Base-by-base conservation (phyloP, 1,140 invertebrate species). In the Drosophila bocqueti region DNA sequence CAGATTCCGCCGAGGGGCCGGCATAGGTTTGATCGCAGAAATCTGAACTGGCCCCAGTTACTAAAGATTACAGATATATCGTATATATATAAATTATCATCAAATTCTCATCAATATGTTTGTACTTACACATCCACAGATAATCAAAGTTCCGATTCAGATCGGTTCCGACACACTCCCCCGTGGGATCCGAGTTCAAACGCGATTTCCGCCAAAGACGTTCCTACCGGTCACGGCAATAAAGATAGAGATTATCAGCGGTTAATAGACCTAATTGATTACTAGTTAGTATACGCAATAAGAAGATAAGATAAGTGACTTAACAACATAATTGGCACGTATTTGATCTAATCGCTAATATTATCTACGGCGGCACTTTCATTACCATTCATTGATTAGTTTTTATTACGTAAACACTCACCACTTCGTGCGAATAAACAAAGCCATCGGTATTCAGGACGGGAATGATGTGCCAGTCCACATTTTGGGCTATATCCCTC, bases 381-480 rank as follows among this genome's bases (percentile, higher is more conserved):
- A 54, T 38, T 54, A 31, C 24, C 67, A 67, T 67, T 68, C 47
- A 69, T 67, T 16, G 36, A 34, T 13, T 10, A 34, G 9, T 16
- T n/a, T 18, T 38, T 13, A 49, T 67, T 63, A 40, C 11, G 16
- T 45, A 36, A 57, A 31, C 36, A 95, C 95, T 29, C 43, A 92
- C 91, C 63, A 13, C 79, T 4, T 92, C 93, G 65, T 95, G 94
- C 4, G 94, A 94, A 91, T 94, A 96, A 31, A 94, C 93, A 76
- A 96, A 96, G 3, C 96, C 96, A 93, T 96, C 96, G 31, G 95
- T 95, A 91, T 96, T 96, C 3, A 94, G 93, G 21, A 95, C 93
- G 0, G 96, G 96, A 24, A 96, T 94, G 40, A 97, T 95, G 79
- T 96, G 95, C 95, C 95, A 96, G 83, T 97, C 96, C 60, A 94